A percentile compares a stretch with the other conserved stretches of the same genome.
These are phyloP conservation scores for Aurelia aurita complex sp. Pacific DNA, from an alignment of 30 jellyfish, hydroid and myxozoan species.

Conservation along the genomic window DNA sequence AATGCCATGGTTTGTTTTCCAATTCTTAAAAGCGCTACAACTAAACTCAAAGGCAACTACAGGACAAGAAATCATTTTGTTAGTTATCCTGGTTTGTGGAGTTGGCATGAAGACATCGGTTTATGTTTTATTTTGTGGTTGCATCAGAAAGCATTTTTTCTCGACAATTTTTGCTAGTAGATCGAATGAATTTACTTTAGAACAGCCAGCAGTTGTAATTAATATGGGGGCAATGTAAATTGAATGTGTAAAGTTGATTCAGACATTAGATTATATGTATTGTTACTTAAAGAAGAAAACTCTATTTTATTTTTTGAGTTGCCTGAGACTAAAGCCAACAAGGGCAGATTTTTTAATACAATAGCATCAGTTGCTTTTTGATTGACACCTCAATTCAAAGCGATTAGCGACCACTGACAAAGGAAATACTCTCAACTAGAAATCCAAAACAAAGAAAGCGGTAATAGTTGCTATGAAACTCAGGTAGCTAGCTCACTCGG, in stretches of 20 bases:
- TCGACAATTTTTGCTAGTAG: conserved; percentile 1
- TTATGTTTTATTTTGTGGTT: conserved; percentile 29
- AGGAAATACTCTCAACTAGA: no score
- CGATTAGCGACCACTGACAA: no score
- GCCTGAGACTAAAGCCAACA: no score
- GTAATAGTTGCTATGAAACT: no score
- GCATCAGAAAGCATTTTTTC: conserved; percentile 33
- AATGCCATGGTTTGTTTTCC: conserved; percentile 42
- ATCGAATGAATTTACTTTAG: conserved; percentile 31
- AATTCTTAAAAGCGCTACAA: conserved; percentile 33
- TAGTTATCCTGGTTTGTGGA: conserved; percentile 33
- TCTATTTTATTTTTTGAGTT: no score
- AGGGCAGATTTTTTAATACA: no score
- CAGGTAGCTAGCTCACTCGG: no score
- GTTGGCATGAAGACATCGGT: conserved; percentile 26
- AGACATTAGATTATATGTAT: no score
- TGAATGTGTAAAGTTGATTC: neutral
- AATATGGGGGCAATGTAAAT: conserved; percentile 38
- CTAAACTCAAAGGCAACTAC: conserved; percentile 10
- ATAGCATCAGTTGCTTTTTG: no score
- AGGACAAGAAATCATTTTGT: conserved; percentile 10
- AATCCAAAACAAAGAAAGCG: no score
- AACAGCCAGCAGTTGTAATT: conserved; percentile 43
- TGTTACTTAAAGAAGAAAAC: no score
- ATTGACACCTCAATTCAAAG: no score